These are phyloP conservation scores for Sebastes fasciatus DNA, from an alignment of 2,113 vertebrate species.

Conservation along the genomic window DNA sequence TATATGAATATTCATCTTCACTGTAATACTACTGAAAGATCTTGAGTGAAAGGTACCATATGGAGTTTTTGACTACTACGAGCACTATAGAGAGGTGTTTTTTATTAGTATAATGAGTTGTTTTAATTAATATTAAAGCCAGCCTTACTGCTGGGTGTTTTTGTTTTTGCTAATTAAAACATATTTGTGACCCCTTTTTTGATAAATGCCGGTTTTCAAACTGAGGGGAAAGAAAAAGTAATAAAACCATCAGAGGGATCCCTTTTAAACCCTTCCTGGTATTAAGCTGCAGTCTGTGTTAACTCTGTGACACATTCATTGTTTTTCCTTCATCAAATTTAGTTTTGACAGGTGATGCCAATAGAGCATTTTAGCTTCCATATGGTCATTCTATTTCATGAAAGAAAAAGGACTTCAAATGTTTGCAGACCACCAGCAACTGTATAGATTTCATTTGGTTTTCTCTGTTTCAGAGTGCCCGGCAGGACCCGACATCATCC, in stretches of 20 bases:
- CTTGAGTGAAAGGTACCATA: neutral
- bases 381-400: neutral
- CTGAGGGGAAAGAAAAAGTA: too few species aligned
- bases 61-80: neutral
- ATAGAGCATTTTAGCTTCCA: too few species aligned
- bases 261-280: neutral
- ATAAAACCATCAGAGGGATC: neutral
- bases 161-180: neutral
- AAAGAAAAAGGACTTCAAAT: neutral
- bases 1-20: neutral
- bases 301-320: neutral
- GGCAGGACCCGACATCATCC: constrained; percentile 95
- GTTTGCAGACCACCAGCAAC: neutral
- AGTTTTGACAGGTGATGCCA: neutral
- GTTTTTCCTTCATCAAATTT: neutral
- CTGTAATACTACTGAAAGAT: neutral
- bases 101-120: too few species aligned
- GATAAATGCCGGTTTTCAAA: too few species aligned
- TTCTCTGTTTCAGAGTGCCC: constrained; percentile 88
- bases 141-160: too few species aligned
- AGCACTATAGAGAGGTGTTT: too few species aligned
- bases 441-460: neutral
- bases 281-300: neutral
- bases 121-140: too few species aligned
- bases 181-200: neutral